Base-by-base conservation (phyloP, 2,113 vertebrate species). In the Spea bombifrons region DNA sequence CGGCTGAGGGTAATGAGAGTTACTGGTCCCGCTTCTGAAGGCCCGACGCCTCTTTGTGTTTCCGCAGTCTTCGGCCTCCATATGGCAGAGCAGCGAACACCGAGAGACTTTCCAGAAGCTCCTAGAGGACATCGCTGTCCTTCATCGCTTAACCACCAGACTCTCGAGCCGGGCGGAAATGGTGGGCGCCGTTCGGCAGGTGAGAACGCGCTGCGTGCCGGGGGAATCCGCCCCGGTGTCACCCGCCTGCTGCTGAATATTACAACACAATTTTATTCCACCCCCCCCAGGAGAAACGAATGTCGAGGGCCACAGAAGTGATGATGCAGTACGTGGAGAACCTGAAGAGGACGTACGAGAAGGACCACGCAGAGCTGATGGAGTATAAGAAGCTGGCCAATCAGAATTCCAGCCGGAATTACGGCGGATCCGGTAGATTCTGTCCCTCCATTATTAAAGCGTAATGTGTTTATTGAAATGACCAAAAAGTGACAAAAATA, bases 251-350 rank as follows among this genome's bases (percentile, higher is more conserved):
- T 53, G 52, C 52, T 3, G 52, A 53, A 53, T 53, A 3, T 2
- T 53, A 8, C 1, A 12, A 30, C 52, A 53, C 7, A 8, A 12
- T 8, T 53, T 7, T 3, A 53, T 53, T 3, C 12, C 4, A 13
- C 50, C 3, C 8, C 7, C 15, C 81, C 17, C 68, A 99, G 97
- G 97, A 99, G 88, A 98, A 96, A 84, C 95, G 96, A 13, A 96
- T 99, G 97, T 98, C 94, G 73, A 97, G 96, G 85, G 97, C 97
- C 66, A 98, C 96, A 0, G 97, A 99, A 86, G 97, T 99, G 66
- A 99, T 99, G 97, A 95, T 99, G 95, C 97, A 99, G 82, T 98
- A 98, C 53, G 96, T 99, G 81, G 97, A 99, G 87, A 99, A 99
- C 83, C 86, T 99, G 83, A 99, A 98, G 87, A 93, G 97, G 83